phyloP scores from a whole-genome alignment of 2,113 vertebrate species.

The Cariama cristata region DNA sequence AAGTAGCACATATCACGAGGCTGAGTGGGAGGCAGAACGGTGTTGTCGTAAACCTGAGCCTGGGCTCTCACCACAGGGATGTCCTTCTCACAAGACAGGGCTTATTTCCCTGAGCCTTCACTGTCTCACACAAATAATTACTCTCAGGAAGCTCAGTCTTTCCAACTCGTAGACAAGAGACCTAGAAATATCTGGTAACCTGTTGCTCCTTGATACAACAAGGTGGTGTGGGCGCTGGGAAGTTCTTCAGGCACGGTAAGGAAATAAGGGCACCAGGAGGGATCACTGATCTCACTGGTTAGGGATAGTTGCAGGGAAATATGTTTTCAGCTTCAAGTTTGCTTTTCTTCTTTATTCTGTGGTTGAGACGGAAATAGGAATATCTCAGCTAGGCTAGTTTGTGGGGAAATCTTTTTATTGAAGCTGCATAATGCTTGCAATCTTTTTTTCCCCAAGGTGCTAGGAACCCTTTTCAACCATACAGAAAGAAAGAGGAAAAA shows the following conservation, averaged over 20 bases:
- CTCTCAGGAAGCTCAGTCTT: not conserved
- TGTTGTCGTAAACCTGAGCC: not conserved
- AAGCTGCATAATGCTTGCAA: not conserved
- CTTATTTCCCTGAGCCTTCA: not conserved
- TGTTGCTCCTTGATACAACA: not conserved
- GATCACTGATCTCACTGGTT: accelerated
- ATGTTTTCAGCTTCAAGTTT: not conserved
- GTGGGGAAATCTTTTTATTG: not conserved
- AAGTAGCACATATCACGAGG: not conserved
- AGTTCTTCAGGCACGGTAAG: not conserved
- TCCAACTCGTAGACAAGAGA: not conserved
- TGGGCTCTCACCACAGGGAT: not conserved
- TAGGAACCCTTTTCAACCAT: not conserved
- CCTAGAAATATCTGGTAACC: not conserved
- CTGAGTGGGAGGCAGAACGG: not conserved
- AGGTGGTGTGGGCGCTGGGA: not conserved
- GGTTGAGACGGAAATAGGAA: not conserved
- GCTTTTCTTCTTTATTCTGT: not conserved
- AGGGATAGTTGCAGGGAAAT: not conserved
- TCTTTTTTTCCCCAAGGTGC: not conserved
- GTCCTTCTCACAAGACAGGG: not conserved
- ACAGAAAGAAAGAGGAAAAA: not conserved
- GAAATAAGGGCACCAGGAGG: not conserved
- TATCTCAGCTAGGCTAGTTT: not conserved
- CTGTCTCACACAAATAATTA: not conserved